Conservation (phyloP, 2,888 invertebrate species). For the Zonitis immaculata region DNA sequence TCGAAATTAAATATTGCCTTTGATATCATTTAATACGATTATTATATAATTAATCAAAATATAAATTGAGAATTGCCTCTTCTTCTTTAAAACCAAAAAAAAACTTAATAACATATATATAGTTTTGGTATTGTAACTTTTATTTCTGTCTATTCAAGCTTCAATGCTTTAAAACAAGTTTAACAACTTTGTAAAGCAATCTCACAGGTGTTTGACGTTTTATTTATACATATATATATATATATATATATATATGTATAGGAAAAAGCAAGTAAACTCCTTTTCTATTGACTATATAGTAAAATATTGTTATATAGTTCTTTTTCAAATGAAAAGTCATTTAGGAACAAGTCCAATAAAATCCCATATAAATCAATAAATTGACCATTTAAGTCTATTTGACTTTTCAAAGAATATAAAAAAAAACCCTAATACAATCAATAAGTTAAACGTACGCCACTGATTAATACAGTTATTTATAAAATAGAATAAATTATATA, state of each 20-base stretch:
- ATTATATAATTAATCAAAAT: too few relatives aligned
- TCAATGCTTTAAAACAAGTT: slow-evolving; percentile 17
- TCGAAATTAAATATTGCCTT: background rate
- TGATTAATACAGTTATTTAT: background rate
- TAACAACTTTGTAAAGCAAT: slow-evolving; percentile 21
- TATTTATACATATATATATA: too few relatives aligned
- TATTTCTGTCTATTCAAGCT: slow-evolving; percentile 4
- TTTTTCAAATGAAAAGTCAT: background rate
- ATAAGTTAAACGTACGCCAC: background rate
- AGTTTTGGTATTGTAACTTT: background rate
- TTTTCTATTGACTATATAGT: background rate
- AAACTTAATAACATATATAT: background rate
- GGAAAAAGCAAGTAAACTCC: slow-evolving; percentile 11
- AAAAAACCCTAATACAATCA: too few relatives aligned
- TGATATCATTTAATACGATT: background rate
- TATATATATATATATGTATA: slow-evolving; percentile 1
- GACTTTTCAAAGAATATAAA: background rate
- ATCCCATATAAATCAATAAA: background rate
- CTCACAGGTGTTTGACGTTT: slow-evolving; percentile 21
- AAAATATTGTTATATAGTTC: background rate
- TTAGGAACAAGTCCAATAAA: background rate
- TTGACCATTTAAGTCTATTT: background rate
- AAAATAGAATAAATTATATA: background rate
- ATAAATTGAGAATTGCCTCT: too few relatives aligned
- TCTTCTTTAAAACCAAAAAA: too few relatives aligned